Evolutionary conservation across 2,797 vertebrate genomes (phyloP).

Genomic region (Sebastes steindachneri): DNA sequence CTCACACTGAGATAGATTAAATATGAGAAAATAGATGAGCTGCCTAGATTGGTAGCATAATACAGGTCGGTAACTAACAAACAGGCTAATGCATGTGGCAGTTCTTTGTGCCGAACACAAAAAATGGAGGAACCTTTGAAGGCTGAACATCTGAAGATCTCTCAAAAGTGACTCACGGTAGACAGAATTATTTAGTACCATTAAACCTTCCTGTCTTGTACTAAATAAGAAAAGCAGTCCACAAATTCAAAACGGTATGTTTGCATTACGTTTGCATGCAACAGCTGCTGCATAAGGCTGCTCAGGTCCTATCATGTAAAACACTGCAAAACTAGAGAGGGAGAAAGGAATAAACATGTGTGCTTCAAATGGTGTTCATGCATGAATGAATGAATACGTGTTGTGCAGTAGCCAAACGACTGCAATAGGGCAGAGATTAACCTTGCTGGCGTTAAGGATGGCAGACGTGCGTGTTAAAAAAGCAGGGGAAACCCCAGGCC

Average conservation of each 20-base stretch:
- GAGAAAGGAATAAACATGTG: constrained; percentile 5
- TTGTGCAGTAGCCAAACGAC: constrained; percentile 25
- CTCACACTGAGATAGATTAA: neutral
- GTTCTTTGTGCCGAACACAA: neutral
- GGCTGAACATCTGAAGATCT: neutral
- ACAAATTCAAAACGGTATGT: neutral
- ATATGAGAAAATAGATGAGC: neutral
- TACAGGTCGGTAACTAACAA: neutral
- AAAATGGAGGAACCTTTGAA: neutral
- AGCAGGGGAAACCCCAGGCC: constrained; percentile 71
- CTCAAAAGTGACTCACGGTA: neutral
- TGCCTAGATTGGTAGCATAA: neutral
- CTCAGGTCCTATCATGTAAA: neutral
- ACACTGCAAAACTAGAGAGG: neutral
- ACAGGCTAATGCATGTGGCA: neutral
- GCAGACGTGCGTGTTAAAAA: constrained; percentile 70
- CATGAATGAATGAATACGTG: constrained; percentile 10
- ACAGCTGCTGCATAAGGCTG: neutral
- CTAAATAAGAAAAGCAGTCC: neutral
- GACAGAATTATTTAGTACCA: neutral
- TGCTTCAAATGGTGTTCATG: constrained; percentile 17
- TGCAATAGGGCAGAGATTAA: constrained; percentile 71
- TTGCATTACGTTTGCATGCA: neutral
- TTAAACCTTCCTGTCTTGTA: neutral
- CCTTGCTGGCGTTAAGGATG: constrained; percentile 67